Conservation (phyloP, 2,797 vertebrate genomes). For the Serranus cabrilla region DNA sequence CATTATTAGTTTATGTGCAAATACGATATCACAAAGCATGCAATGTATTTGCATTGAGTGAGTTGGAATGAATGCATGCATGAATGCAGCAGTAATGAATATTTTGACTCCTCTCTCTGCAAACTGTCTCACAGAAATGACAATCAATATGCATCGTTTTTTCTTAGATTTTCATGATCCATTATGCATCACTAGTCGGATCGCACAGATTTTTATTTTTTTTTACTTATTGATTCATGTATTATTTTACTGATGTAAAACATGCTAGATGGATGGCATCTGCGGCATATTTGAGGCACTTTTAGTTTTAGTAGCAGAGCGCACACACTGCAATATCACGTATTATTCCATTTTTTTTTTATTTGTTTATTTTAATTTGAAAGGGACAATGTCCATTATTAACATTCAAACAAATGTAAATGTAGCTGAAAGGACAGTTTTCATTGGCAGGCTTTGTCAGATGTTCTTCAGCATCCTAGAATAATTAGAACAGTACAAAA, state of each 20-base stretch:
- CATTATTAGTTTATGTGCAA: slow-evolving; percentile 6
- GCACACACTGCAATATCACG: not conserved
- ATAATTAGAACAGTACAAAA: too few relatives aligned
- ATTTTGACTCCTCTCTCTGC: slow-evolving; percentile 6
- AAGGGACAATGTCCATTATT: too few relatives aligned
- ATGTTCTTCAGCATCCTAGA: too few relatives aligned
- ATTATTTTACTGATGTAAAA: slow-evolving; percentile 5
- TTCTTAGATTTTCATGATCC: not conserved
- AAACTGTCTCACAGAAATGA: slow-evolving; percentile 22
- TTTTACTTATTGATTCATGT: slow-evolving; percentile 14
- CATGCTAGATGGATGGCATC: not conserved
- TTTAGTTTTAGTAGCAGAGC: not conserved
- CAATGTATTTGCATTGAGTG: slow-evolving; percentile 11
- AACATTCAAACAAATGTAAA: too few relatives aligned
- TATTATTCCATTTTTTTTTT: too few relatives aligned
- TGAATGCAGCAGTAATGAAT: slow-evolving; percentile 20
- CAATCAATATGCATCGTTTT: slow-evolving; percentile 12
- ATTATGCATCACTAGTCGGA: not conserved
- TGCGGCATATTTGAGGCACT: not conserved
- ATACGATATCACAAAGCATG: not conserved
- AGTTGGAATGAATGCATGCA: slow-evolving; percentile 9
- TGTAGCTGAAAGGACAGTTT: too few relatives aligned
- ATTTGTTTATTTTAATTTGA: too few relatives aligned
- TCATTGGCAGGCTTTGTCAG: too few relatives aligned
- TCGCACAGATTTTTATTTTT: not conserved